Base-by-base conservation (phyloP, 2,888 invertebrate species). In the Stenichneumon culpator region DNA sequence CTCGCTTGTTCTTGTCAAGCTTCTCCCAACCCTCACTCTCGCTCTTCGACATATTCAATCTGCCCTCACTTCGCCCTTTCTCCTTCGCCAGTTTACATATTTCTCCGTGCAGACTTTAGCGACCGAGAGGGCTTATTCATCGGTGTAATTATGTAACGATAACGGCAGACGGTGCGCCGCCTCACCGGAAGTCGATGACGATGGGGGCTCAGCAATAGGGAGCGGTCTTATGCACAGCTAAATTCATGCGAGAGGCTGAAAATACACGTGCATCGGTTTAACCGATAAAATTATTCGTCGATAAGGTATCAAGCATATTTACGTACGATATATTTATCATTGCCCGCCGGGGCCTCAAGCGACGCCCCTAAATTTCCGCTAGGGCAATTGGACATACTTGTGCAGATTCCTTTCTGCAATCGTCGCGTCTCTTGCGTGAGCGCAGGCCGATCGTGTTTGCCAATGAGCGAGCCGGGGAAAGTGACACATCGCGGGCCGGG, bases 31-130 rank as follows among this genome's bases (percentile, higher is more conserved):
- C 28, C 72, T 79, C 67, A 39, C 39, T 39, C 39, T 11, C 7
- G 39, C 11, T 72, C 19, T 28, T n/a, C 65, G 67, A 79, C 79
- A 67, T 73, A 63, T 67, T 72, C 79, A 52, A 73, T 25, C 79
- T 72, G 70, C 50, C 54, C 70, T 32, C 47, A 36, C 69, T 11
- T 69, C 67, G 5, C 16, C 22, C 19, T 54, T 50, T 2, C 14
- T 52, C 50, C n/a, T 65, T 28, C 11, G 16, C 32, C 7, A 22
- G 44, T 69, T 36, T 69, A 50, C 65, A 22, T 54, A 7, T 79
- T 63, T 47, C 36, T 50, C 70, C n/a, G 25, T 11, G 74, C 28
- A 60, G 60, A 60, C 44, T 74, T 47, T 32, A n/a, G 32, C 22
- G 22, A 28, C 44, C 16, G 11, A 1, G 47, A 44, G 16, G 25